phyloP scores from a whole-genome alignment of 2,888 invertebrate genomes.

The Mactromeris polynyma region DNA sequence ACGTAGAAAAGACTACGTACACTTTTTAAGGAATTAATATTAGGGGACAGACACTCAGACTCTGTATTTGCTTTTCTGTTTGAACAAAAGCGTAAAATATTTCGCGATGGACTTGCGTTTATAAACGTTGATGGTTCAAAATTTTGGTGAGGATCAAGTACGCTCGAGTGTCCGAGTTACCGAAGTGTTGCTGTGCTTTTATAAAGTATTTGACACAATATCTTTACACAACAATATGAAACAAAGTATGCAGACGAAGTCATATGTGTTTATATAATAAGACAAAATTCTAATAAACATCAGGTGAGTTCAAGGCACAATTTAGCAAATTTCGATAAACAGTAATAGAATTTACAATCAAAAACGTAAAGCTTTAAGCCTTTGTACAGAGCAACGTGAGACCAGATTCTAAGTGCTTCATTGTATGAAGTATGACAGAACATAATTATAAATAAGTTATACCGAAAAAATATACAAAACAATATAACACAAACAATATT shows the following conservation, averaged over 20 bases:
- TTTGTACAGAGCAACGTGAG: not conserved
- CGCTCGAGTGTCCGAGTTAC: not conserved
- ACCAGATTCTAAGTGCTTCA: not conserved
- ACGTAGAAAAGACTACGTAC: too few relatives aligned
- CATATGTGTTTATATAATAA: not conserved
- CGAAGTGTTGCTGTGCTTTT: not conserved
- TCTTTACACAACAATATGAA: not conserved
- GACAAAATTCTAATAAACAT: not conserved
- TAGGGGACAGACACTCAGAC: too few relatives aligned
- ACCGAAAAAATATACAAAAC: not conserved
- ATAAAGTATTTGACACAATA: not conserved
- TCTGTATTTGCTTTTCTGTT: too few relatives aligned
- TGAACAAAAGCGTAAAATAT: too few relatives aligned
- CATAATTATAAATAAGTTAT: not conserved
- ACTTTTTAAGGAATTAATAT: too few relatives aligned
- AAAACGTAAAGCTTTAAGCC: not conserved
- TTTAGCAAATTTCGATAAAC: too few relatives aligned
- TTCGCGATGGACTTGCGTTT: too few relatives aligned
- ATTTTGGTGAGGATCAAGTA: too few relatives aligned
- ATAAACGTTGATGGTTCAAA: too few relatives aligned
- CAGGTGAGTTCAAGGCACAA: not conserved
- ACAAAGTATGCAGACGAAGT: not conserved
- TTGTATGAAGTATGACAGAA: not conserved
- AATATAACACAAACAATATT: not conserved
- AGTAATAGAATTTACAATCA: too few relatives aligned